phyloP scores from a whole-genome alignment of 2,888 invertebrate species.

The Scaptomyza flava region DNA sequence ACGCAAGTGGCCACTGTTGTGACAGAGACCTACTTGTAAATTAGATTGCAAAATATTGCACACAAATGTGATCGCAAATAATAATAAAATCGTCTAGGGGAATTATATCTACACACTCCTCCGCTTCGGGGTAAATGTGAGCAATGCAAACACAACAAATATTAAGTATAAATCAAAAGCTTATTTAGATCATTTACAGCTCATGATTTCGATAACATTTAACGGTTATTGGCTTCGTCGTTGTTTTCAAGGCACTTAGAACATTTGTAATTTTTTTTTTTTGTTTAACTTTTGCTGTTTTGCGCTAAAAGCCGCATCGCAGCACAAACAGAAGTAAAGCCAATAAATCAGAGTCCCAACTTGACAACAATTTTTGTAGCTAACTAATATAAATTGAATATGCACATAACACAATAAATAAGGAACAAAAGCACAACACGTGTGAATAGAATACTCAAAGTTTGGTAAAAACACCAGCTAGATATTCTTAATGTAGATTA shows the following conservation, averaged over 20 bases:
- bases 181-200: conserved; percentile 47
- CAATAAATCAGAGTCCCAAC: conserved; percentile 3
- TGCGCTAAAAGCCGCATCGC: conserved; percentile 57
- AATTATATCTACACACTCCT: neutral
- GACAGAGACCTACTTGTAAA: conserved; percentile 53
- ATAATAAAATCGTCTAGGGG: too few relatives aligned
- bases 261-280: neutral
- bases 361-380: neutral
- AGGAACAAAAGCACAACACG: conserved; percentile 1
- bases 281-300: conserved; percentile 69
- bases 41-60: conserved; percentile 68
- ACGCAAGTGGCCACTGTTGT: conserved; percentile 2
- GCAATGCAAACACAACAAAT: conserved; percentile 29
- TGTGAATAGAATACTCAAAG: conserved; percentile 32
- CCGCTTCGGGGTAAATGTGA: conserved; percentile 12
- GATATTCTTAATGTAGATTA: neutral
- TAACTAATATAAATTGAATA: conserved; percentile 28
- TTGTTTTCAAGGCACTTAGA: neutral
- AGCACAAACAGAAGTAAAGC: conserved; percentile 24
- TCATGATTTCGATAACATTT: conserved; percentile 9
- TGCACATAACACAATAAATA: conserved; percentile 34
- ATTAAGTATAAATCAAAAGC: conserved; percentile 49
- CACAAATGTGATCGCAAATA: conserved; percentile 36
- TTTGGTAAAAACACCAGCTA: neutral
- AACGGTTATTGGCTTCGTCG: conserved; percentile 12